Evolutionary conservation across 2,797 vertebrate species (phyloP).

Genomic region (Eospalax fontanierii): DNA sequence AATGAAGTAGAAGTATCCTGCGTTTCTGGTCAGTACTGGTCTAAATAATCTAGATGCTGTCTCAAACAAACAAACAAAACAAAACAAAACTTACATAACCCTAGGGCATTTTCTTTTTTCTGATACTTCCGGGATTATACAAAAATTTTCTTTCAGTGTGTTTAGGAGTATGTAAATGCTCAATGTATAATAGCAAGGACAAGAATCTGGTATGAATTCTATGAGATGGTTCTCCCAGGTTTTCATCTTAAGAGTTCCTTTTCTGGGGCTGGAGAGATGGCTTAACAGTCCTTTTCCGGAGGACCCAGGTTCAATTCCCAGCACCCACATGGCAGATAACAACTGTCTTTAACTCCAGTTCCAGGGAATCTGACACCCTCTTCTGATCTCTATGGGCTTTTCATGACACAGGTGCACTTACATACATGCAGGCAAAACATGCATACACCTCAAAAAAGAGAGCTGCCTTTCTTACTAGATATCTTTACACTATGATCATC

Average conservation of each 20-base stretch:
- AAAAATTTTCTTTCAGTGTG: neutral
- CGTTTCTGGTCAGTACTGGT: neutral
- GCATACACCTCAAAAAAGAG: too few species aligned
- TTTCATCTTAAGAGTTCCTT: slow-evolving; percentile 22
- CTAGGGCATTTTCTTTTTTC: neutral
- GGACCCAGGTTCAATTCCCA: too few species aligned
- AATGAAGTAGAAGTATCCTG: neutral
- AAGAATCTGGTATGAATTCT: neutral
- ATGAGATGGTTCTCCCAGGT: neutral
- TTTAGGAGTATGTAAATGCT: too few species aligned
- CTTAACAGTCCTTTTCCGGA: too few species aligned
- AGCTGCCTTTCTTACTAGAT: slow-evolving; percentile 10
- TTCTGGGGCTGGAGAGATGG: neutral
- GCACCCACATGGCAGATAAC: too few species aligned
- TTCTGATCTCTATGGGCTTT: too few species aligned
- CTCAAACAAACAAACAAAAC: neutral
- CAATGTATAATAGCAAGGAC: slow-evolving; percentile 14
- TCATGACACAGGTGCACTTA: too few species aligned
- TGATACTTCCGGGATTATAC: slow-evolving; percentile 19
- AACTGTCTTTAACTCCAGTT: too few species aligned
- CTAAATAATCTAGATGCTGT: neutral
- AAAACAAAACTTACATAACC: slow-evolving; percentile 40
- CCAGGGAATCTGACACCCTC: too few species aligned
- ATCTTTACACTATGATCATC: neutral
- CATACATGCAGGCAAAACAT: too few species aligned